Percentiles rank a stretch among this genome's conserved stretches.
Conservation (phyloP, 92 coral and sea anemone genomes). For the Actinernus sp. region DNA sequence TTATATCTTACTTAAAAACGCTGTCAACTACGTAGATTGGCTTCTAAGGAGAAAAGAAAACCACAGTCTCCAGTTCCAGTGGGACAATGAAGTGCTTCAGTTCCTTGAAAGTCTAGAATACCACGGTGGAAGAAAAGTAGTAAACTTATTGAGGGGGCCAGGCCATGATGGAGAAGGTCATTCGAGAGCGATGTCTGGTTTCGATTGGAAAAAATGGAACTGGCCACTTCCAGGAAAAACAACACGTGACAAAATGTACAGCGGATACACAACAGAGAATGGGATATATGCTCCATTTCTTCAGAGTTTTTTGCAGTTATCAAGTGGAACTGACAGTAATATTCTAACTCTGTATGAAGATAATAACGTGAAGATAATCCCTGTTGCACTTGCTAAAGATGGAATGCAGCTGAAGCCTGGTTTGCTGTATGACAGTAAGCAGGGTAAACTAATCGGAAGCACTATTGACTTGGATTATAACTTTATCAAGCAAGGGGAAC, state of each 20-base stretch:
- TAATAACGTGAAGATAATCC: constrained; percentile 51
- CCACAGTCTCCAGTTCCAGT: constrained; percentile 67
- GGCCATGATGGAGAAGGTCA: no score
- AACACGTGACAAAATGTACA: no score
- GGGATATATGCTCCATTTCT: constrained; percentile 51
- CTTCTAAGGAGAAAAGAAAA: constrained; percentile 49
- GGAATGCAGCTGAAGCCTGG: constrained; percentile 69
- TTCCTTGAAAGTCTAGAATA: constrained; percentile 66
- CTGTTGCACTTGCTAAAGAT: no score
- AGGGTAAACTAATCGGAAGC: constrained; percentile 56
- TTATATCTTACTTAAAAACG: no score
- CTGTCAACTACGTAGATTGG: constrained; percentile 61
- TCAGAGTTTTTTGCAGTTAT: constrained; percentile 57
- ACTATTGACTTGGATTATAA: constrained; percentile 54
- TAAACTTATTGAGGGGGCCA: constrained; percentile 73
- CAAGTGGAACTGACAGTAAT: constrained; percentile 60
- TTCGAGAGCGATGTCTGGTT: no score
- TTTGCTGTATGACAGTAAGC: constrained; percentile 68
- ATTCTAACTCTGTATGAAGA: constrained; percentile 71
- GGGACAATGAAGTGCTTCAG: constrained; percentile 69
- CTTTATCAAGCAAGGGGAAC: constrained; percentile 56
- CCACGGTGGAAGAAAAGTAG: constrained; percentile 66
- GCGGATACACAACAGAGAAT: constrained; percentile 60
- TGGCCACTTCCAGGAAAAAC: no score
- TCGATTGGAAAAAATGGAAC: no score